These are phyloP conservation scores for Pocillopora grandis DNA, from an alignment of 92 coral and sea anemone species.

Conservation along the genomic window DNA sequence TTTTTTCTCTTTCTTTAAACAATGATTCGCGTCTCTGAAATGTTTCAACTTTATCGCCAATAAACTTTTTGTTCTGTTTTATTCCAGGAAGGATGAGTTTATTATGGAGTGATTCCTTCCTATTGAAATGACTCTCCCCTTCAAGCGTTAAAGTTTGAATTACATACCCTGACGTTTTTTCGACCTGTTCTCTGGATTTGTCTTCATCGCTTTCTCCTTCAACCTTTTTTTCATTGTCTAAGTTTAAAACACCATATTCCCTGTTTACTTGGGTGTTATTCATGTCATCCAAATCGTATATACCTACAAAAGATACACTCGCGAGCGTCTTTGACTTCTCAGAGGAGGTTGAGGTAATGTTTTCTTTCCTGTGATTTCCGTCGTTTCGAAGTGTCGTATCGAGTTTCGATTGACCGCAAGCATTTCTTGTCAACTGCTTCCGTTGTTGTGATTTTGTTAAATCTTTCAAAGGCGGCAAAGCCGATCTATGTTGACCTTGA, in stretches of 20 bases:
- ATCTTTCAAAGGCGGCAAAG: slow-evolving; percentile 33
- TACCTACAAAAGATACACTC: slow-evolving; percentile 53
- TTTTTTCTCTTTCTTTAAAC: not conserved
- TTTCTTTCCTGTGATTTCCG: not conserved
- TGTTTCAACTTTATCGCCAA: not conserved
- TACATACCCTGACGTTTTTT: slow-evolving; percentile 4
- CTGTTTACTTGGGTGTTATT: not conserved
- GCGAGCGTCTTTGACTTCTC: slow-evolving; percentile 33
- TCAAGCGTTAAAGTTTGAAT: slow-evolving; percentile 31
- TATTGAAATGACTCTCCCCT: not conserved
- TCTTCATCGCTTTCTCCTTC: not conserved
- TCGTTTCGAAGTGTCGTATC: not conserved
- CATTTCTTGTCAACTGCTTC: slow-evolving; percentile 25
- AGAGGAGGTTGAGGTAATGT: not conserved
- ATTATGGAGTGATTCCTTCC: not conserved
- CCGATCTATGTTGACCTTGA: not conserved
- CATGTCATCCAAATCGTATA: slow-evolving; percentile 70
- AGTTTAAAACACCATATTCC: slow-evolving; percentile 14
- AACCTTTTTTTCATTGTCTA: not conserved
- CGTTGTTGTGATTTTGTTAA: not conserved
- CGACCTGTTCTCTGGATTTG: not conserved
- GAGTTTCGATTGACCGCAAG: slow-evolving; percentile 1
- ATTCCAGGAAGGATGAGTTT: slow-evolving; percentile 31
- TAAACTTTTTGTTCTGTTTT: not conserved
- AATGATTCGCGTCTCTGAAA: not conserved